Percentiles rank a stretch among this genome's conserved stretches.
Evolutionary conservation across 2,113 vertebrate genomes (phyloP).

Genomic region (Macquaria ambigua): DNA sequence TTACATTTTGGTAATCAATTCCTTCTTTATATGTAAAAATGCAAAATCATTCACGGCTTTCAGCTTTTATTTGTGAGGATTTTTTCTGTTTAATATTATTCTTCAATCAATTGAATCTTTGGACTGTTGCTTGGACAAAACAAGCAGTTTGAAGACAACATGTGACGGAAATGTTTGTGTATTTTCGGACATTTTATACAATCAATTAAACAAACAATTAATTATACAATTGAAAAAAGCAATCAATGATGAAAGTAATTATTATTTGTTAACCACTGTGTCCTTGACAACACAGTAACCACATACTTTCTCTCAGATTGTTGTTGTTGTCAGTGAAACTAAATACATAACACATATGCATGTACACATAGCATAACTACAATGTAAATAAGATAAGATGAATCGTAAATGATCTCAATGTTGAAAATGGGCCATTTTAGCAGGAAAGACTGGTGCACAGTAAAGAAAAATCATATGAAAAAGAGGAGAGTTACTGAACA

Average conservation of each 20-base stretch:
- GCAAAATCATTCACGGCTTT: background rate
- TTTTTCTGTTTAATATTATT: background rate
- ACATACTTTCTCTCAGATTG: background rate
- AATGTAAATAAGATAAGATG: conserved; percentile 26
- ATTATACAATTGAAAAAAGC: background rate
- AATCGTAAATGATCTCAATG: background rate
- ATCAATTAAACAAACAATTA: background rate
- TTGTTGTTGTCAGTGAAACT: background rate
- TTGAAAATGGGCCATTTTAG: background rate
- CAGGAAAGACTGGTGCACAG: background rate
- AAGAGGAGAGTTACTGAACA: background rate
- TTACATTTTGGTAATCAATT: background rate
- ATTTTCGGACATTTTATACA: conserved; percentile 4
- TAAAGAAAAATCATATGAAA: background rate
- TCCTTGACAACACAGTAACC: background rate
- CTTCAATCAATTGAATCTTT: background rate
- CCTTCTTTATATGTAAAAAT: background rate
- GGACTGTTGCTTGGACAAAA: background rate
- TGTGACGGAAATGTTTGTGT: too few species aligned
- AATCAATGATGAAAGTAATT: background rate
- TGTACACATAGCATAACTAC: background rate
- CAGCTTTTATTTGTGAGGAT: background rate
- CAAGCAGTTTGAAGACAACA: background rate
- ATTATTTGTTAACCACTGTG: background rate
- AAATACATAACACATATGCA: too few species aligned